Conservation (phyloP, 2,888 invertebrate genomes). For the Crepidodera aurea region DNA sequence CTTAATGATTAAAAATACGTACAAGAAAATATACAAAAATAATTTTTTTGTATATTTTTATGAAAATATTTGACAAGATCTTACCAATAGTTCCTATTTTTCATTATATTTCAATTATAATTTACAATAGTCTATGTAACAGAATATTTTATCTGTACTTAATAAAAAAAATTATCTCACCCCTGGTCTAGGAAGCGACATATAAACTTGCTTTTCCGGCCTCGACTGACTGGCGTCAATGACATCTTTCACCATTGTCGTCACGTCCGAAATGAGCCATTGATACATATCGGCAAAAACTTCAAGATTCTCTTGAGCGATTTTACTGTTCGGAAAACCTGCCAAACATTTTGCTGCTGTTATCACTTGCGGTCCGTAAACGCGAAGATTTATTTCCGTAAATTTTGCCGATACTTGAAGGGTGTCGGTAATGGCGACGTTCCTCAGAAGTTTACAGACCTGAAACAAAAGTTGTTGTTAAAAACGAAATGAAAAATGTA, state of each 20-base stretch:
- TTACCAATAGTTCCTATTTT: too few relatives aligned
- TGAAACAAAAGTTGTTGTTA: conserved; percentile 62
- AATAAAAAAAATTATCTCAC: too few relatives aligned
- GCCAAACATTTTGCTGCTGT: conserved; percentile 93
- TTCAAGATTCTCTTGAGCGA: conserved; percentile 96
- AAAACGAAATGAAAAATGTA: not conserved
- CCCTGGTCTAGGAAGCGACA: conserved; percentile 94
- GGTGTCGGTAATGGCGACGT: conserved; percentile 93
- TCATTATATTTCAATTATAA: too few relatives aligned
- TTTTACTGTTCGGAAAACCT: conserved; percentile 90
- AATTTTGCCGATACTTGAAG: conserved; percentile 96
- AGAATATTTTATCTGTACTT: too few relatives aligned
- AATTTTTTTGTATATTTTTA: too few relatives aligned
- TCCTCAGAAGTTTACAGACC: conserved; percentile 95
- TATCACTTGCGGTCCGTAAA: conserved; percentile 92
- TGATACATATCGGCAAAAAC: conserved; percentile 96
- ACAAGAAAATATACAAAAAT: too few relatives aligned
- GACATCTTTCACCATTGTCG: conserved; percentile 87
- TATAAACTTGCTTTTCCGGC: conserved; percentile 82
- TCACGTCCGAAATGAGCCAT: conserved; percentile 91
- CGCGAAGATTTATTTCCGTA: conserved; percentile 92
- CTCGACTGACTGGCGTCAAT: conserved; percentile 77
- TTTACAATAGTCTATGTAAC: too few relatives aligned
- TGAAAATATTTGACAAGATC: too few relatives aligned
- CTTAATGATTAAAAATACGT: too few relatives aligned